Percentiles rank a stretch among this genome's conserved stretches.
These are phyloP conservation scores for Phalacrocorax carbo DNA, from an alignment of 2,113 vertebrate genomes.

Conservation along the genomic window DNA sequence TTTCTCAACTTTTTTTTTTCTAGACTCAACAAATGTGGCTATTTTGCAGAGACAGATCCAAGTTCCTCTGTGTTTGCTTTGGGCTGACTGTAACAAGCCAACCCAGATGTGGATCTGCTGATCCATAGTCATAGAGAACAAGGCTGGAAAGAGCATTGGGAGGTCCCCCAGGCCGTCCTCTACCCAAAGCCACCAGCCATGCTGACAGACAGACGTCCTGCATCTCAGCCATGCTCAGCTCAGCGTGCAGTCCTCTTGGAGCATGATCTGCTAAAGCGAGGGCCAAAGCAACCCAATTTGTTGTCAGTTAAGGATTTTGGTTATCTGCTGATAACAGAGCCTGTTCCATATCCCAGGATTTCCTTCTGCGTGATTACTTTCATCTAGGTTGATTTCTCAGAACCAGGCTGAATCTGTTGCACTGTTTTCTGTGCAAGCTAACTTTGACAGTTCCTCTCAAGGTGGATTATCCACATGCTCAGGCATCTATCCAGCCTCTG, in stretches of 20 bases:
- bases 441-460: not conserved
- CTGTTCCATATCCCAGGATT: not conserved
- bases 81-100: not conserved
- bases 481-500: not conserved
- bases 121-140: not conserved
- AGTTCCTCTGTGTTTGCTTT: not conserved
- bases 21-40: not conserved
- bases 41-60: not conserved
- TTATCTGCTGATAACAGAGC: not conserved
- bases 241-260: not conserved
- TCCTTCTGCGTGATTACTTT: not conserved
- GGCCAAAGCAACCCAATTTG: not conserved
- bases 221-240: not conserved
- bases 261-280: not conserved
- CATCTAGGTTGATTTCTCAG: not conserved
- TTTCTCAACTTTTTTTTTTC: not conserved
- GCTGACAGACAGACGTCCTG: not conserved
- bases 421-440: not conserved
- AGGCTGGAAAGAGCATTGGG: not conserved
- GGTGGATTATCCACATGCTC: not conserved
- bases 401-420: not conserved
- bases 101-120: not conserved
- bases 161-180: not conserved
- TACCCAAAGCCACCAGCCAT: not conserved
- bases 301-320: not conserved